Evolutionary conservation across 2,888 invertebrate genomes (phyloP).

Genomic region (Eutolmus rufibarbis): DNA sequence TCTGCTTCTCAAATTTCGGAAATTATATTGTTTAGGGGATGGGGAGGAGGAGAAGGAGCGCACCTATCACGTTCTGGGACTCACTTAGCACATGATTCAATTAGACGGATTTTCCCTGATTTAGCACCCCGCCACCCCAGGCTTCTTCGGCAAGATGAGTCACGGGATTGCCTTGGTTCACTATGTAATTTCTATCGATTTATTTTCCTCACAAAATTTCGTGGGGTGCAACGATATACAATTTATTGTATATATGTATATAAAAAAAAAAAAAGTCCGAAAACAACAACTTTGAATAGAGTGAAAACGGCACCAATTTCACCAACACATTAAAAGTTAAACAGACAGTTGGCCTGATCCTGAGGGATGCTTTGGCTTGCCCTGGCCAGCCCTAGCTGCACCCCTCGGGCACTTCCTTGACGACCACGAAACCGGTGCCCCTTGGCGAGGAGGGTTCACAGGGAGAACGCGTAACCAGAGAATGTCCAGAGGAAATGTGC

Average conservation of each 20-base stretch:
- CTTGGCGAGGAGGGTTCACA: background rate
- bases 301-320: constrained; percentile 11
- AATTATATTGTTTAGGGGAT: background rate
- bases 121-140: background rate
- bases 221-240: background rate
- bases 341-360: background rate
- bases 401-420: constrained; percentile 11
- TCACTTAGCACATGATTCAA: constrained; percentile 30
- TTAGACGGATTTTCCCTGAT: constrained; percentile 17
- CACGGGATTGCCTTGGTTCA: constrained; percentile 1
- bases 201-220: constrained; percentile 20
- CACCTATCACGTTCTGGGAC: background rate
- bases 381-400: background rate
- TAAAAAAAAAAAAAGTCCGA: background rate
- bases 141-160: background rate
- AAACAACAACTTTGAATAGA: background rate
- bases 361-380: background rate
- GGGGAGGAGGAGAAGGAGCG: background rate
- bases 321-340: constrained; percentile 36
- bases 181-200: constrained; percentile 17
- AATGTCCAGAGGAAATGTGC: background rate
- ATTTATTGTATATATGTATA: background rate
- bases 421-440: background rate
- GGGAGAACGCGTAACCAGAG: background rate
- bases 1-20: background rate